A percentile compares a stretch with the other conserved stretches of the same genome.
Conservation (phyloP, 2,113 vertebrate genomes). For the Saccopteryx bilineata region DNA sequence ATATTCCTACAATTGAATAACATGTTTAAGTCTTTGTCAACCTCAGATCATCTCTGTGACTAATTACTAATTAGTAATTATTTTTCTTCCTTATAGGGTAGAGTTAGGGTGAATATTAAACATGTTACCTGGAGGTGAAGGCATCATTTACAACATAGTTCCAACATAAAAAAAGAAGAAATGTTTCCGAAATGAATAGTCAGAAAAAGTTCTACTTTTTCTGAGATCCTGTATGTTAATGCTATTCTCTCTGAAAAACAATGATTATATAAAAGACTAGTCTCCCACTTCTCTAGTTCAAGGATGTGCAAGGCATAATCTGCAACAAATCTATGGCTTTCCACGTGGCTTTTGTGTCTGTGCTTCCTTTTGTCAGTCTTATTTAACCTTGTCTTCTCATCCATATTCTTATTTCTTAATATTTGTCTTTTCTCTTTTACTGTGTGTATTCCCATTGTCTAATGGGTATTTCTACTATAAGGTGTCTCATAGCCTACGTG, state of each 20-base stretch:
- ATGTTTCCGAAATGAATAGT: background rate
- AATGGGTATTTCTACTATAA: conserved; percentile 9
- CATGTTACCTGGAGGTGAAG: background rate
- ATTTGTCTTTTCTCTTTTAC: background rate
- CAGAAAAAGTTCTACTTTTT: background rate
- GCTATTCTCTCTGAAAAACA: background rate
- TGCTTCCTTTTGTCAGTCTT: background rate
- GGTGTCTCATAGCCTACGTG: background rate
- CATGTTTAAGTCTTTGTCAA: background rate
- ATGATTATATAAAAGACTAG: background rate
- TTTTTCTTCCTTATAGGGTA: background rate
- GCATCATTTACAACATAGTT: background rate
- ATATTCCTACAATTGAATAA: background rate
- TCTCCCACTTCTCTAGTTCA: background rate
- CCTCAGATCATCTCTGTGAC: background rate
- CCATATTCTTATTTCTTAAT: background rate
- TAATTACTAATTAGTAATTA: background rate
- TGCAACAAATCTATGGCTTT: background rate
- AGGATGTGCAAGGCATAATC: background rate
- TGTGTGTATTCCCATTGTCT: background rate
- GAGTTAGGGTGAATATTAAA: background rate
- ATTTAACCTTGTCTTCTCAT: background rate
- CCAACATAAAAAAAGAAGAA: background rate
- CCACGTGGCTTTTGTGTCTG: background rate
- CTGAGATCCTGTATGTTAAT: background rate